phyloP scores from a whole-genome alignment of 2,797 vertebrate genomes.

The Mergus octosetaceus region DNA sequence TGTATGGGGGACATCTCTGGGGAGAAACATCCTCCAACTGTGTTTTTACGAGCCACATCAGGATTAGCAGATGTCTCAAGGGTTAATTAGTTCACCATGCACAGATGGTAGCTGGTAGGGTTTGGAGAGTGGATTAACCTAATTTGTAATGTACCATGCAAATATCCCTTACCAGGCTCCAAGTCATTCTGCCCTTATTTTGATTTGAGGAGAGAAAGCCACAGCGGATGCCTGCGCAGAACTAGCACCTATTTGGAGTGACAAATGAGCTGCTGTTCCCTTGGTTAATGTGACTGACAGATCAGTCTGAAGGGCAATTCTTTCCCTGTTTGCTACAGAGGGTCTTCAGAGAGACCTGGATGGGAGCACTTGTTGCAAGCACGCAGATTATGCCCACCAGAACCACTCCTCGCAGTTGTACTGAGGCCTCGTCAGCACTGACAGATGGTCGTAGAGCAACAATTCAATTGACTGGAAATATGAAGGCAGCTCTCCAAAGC shows the following conservation, averaged over 20 bases:
- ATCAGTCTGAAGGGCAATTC: neutral
- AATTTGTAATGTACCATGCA: constrained; percentile 56
- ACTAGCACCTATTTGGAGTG: neutral
- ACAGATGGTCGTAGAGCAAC: neutral
- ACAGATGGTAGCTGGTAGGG: constrained; percentile 59
- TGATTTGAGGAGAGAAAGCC: neutral
- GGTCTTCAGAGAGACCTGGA: neutral
- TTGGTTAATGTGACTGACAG: neutral
- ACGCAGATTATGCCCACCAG: neutral
- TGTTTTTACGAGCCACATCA: constrained; percentile 16
- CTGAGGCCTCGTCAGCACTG: neutral
- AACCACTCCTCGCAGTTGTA: neutral
- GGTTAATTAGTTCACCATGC: constrained; percentile 60
- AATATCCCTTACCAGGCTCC: constrained; percentile 17
- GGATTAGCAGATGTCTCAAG: constrained; percentile 44
- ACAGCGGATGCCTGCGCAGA: neutral
- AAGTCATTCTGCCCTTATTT: constrained; percentile 9
- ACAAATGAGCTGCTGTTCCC: neutral
- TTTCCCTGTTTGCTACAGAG: neutral
- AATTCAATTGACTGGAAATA: constrained; percentile 33
- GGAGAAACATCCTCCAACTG: neutral
- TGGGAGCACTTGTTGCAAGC: neutral
- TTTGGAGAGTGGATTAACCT: constrained; percentile 56
- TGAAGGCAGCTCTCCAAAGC: neutral
- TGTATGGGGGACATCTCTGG: neutral